Base-by-base conservation (phyloP, 2,888 invertebrate species). In the Chloroclysta siterata region DNA sequence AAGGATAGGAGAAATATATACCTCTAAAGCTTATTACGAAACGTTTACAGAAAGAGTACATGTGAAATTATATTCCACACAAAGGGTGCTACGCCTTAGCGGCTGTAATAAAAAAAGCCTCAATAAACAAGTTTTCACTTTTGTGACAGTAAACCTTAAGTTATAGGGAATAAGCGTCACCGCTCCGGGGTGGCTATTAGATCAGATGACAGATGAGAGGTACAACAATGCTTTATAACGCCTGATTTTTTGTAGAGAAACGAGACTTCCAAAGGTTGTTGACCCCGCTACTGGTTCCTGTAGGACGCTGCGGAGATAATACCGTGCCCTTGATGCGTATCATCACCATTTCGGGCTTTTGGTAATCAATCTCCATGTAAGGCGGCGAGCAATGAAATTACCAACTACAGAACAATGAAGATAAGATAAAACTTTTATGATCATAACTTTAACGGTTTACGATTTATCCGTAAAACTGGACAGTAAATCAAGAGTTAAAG, bases 191-290 rank as follows among this genome's bases (percentile, higher is more conserved):
- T 84, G 82, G 81, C 79, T 84, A 81, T 82, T 85, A 84, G 86
- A 84, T 84, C 83, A 85, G 82, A 89, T 86, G 90, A 90, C 86
- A 89, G 87, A 89, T 87, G 87, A 86, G 82, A 80, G 74, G 82
- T 84, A 84, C 84, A 80, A 80, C 78, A 83, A 87, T 88, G 85
- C 77, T 88, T 89, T 89, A 90, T 88, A 85, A 78, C 81, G 70
- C 73, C 72, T 70, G 73, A 75, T 74, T 85, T 84, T 88, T 87
- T 85, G 76, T 81, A 69, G 73, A 80, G 77, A 86, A 87, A 81
- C 87, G 85, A 88, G 86, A 84, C 85, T 85, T 82, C 78, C 73
- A 77, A 74, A 76, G 89, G 82, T 84, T 81, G 73, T 79, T 77
- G 84, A 90, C 85, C 89, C 72, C 70, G 84, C 88, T 85, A 84